Conservation (phyloP, 2,113 vertebrate genomes). For the Caracal caracal region DNA sequence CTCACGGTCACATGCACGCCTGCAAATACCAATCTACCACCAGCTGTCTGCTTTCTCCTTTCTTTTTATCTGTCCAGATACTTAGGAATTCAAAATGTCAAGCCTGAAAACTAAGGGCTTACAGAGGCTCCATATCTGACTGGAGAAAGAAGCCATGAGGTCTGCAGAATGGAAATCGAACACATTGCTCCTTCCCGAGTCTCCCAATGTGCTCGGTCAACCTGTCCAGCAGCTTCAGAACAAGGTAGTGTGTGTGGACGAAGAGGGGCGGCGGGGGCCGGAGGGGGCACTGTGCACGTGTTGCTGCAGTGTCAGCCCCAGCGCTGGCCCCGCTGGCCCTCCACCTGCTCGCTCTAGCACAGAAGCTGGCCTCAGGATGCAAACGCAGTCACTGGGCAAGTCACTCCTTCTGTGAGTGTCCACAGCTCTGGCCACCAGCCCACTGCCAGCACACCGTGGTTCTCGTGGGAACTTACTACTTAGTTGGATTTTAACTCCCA, state of each 20-base stretch:
- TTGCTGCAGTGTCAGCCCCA: no score
- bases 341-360: no score
- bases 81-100: neutral
- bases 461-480: fast-evolving
- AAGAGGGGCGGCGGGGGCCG: fast-evolving
- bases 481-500: fast-evolving
- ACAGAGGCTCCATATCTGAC: neutral
- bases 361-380: no score
- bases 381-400: fast-evolving
- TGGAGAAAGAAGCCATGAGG: neutral
- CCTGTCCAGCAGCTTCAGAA: neutral
- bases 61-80: neutral
- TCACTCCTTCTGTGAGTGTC: fast-evolving
- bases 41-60: neutral
- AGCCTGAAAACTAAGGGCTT: neutral
- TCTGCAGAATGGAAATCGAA: neutral
- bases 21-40: neutral
- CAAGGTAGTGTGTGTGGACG: fast-evolving
- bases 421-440: fast-evolving
- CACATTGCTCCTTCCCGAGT: no score
- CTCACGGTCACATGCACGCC: fast-evolving
- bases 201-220: neutral
- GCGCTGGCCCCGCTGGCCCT: no score
- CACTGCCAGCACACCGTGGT: fast-evolving
- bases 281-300: neutral